These are phyloP conservation scores for Noctua fimbriata DNA, from an alignment of 2,888 invertebrate species.

Conservation along the genomic window DNA sequence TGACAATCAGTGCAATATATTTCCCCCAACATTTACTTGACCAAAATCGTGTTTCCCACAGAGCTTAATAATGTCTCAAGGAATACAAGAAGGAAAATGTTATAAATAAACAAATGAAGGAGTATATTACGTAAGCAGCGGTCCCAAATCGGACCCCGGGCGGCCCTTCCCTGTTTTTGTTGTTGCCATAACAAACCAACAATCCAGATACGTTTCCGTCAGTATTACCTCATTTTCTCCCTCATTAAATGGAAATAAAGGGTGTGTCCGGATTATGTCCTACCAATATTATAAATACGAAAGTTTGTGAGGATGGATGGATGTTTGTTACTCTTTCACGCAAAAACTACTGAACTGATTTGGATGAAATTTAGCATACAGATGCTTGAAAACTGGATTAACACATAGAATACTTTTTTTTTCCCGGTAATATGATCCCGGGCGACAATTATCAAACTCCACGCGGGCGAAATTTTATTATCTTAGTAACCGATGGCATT, in stretches of 20 bases:
- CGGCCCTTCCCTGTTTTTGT: constrained; percentile 42
- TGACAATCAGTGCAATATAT: neutral
- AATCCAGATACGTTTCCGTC: constrained; percentile 11
- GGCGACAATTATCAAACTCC: no score
- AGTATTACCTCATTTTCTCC: constrained; percentile 24
- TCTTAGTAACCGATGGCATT: constrained; percentile 21
- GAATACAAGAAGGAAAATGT: constrained; percentile 44
- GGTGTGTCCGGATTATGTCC: constrained; percentile 3
- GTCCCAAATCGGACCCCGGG: constrained; percentile 39
- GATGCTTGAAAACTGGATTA: no score
- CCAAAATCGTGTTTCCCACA: constrained; percentile 10
- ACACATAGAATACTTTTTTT: no score
- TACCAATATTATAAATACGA: no score
- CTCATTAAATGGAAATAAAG: constrained; percentile 22
- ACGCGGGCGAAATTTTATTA: neutral
- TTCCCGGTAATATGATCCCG: no score
- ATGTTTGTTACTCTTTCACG: no score
- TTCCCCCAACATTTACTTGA: constrained; percentile 5
- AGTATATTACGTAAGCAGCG: constrained; percentile 35
- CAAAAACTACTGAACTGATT: no score
- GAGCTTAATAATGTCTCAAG: constrained; percentile 5
- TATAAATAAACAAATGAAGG: constrained; percentile 51
- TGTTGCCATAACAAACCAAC: constrained; percentile 30
- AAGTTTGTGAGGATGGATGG: no score
- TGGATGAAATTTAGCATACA: no score